Evolutionary conservation across 2,888 invertebrate species (phyloP).

Genomic region (Zonitis immaculata): DNA sequence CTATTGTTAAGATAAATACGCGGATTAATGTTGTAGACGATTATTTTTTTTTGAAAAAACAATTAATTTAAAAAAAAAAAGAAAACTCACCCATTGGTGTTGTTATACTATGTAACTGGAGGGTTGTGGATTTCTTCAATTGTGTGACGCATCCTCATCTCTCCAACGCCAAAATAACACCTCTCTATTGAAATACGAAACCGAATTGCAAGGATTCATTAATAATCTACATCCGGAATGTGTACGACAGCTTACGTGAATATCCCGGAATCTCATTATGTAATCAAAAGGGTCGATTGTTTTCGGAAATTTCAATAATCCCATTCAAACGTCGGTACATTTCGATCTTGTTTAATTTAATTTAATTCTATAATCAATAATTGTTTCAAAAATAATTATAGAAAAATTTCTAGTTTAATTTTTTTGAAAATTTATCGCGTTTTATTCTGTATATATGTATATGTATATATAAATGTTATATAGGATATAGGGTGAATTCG

Average conservation of each 20-base stretch:
- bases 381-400: too few species aligned
- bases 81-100: constrained; percentile 19
- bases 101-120: not conserved
- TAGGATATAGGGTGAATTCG: too few species aligned
- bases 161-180: too few species aligned
- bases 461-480: too few species aligned
- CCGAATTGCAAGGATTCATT: constrained; percentile 27
- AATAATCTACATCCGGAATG: constrained; percentile 27
- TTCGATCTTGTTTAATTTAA: not conserved
- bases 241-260: constrained; percentile 24
- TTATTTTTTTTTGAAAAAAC: too few species aligned
- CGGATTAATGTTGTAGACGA: too few species aligned
- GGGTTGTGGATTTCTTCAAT: constrained; percentile 16
- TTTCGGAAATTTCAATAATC: constrained; percentile 21
- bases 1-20: not conserved
- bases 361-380: too few species aligned
- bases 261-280: constrained; percentile 21
- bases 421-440: not conserved
- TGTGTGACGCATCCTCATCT: constrained; percentile 19
- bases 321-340: not conserved
- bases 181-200: constrained; percentile 17
- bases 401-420: too few species aligned
- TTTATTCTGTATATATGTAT: too few species aligned
- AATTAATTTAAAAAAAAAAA: too few species aligned
- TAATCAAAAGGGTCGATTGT: constrained; percentile 21